phyloP scores from a whole-genome alignment of 2,113 vertebrate species.

The Sorex araneus region DNA sequence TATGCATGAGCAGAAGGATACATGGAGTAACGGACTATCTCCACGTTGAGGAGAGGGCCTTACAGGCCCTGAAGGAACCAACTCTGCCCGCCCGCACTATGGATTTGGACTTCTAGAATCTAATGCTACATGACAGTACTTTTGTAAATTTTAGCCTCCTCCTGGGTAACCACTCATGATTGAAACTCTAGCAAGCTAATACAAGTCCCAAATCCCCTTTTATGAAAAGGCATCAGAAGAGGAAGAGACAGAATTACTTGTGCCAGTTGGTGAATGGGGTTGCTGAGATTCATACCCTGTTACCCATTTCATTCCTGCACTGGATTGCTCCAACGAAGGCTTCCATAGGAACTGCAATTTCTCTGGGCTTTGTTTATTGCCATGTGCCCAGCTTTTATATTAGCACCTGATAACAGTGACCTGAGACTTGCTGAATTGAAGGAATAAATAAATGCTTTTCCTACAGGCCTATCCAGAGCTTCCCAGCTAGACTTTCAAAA shows the following conservation, averaged over 20 bases:
- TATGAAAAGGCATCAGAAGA: background rate
- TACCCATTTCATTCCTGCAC: accelerated
- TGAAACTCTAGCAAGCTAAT: background rate
- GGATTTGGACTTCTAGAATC: background rate
- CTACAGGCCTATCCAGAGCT: background rate
- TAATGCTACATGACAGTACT: background rate
- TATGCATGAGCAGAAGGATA: background rate
- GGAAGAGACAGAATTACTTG: background rate
- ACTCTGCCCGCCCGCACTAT: background rate
- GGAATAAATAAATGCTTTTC: background rate
- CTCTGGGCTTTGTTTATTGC: background rate
- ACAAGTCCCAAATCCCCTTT: background rate
- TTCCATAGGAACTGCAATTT: background rate
- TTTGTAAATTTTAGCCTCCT: background rate
- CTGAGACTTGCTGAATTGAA: background rate
- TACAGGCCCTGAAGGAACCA: background rate
- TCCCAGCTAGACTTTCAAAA: background rate
- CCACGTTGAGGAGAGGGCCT: background rate
- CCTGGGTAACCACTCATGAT: background rate
- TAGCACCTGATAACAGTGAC: background rate
- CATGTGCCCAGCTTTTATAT: background rate
- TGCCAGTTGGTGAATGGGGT: background rate
- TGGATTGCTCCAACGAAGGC: background rate
- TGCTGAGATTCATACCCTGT: background rate
- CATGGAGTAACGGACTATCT: background rate